Conservation (phyloP, 2,888 invertebrate species). For the Ichneumoninae sp. region DNA sequence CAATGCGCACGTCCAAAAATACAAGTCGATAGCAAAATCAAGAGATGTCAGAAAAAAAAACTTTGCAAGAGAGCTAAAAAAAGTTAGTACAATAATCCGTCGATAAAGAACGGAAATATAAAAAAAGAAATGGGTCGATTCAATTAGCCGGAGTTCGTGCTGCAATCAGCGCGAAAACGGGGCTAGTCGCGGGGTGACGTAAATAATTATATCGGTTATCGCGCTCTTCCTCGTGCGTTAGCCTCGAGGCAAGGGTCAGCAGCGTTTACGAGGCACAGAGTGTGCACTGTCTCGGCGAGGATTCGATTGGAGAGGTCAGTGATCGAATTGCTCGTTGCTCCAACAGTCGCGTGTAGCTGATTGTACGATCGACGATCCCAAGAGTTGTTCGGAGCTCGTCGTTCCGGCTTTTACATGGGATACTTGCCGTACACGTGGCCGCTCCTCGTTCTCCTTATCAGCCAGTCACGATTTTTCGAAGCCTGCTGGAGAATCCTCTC, state of each 20-base stretch:
- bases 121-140: constrained; percentile 40
- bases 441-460: constrained; percentile 76
- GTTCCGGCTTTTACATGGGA: constrained; percentile 67
- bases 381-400: not conserved
- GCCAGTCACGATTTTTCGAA: constrained; percentile 69
- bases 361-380: not conserved
- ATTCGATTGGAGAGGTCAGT: constrained; percentile 55
- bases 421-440: constrained; percentile 78
- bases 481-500: constrained; percentile 56
- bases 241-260: constrained; percentile 43
- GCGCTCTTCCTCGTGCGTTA: constrained; percentile 20
- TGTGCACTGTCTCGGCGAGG: constrained; percentile 10
- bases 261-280: constrained; percentile 1
- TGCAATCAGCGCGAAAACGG: constrained; percentile 32
- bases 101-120: not conserved
- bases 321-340: constrained; percentile 28
- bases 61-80: constrained; percentile 31
- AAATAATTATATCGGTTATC: constrained; percentile 48
- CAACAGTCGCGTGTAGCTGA: not conserved
- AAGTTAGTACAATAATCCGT: constrained; percentile 29
- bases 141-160: constrained; percentile 15
- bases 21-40: constrained; percentile 31
- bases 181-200: constrained; percentile 10
- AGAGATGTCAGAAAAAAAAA: constrained; percentile 16
- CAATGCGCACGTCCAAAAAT: constrained; percentile 43